Evolutionary conservation across 2,797 vertebrate genomes (phyloP), one percentile per base, ranked within the genome.

Genomic region (Sebastes itinus): DNA sequence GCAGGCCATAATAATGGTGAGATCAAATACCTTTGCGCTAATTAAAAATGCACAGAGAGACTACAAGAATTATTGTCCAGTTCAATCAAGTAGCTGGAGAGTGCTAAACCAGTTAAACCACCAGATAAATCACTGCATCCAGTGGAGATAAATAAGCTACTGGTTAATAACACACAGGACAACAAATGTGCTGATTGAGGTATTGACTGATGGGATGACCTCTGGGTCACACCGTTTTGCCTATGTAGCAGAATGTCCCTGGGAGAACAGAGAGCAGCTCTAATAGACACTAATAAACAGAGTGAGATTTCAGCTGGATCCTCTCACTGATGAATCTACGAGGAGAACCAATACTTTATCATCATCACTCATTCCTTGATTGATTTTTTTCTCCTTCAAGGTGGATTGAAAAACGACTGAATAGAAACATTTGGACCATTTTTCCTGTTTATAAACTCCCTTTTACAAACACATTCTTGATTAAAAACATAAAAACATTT

Each of bases 121-220:
- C 2, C 18, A 32, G 63, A 72, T 75, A 59, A 35, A 63, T 70
- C 13, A 46, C 35, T 60, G 32, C 7, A 33, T 64, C 38, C 46
- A 54, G 30, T 12, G 56, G 1, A 35, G 49, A 80, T 76, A 66
- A 75, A 87, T 71, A 69, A 52, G 54, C 33, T 56, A 33, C 22
- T 30, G 66, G 56, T 87, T 81, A 70, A 78, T 52, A 81, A 75
- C 71, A 49, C 18, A 38, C 14, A 30, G 60, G 60, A 73, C 23
- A 78, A 72, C 52, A 55, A 78, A 77, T 60, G 52, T 33, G 46
- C 52, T 81, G 81, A 86, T 64, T 59, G 72, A 81, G 30, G 7
- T 74, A 81, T 75, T 81, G 80, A 90, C 72, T 69, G 60, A 81
- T 60, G 58, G 62, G 68, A 56, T 67, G 76, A 90, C 82, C 83